Evolutionary conservation across 1,140 invertebrate species (phyloP), one percentile per base, ranked within the genome.

Genomic region (Brachionus rotundiformis): DNA sequence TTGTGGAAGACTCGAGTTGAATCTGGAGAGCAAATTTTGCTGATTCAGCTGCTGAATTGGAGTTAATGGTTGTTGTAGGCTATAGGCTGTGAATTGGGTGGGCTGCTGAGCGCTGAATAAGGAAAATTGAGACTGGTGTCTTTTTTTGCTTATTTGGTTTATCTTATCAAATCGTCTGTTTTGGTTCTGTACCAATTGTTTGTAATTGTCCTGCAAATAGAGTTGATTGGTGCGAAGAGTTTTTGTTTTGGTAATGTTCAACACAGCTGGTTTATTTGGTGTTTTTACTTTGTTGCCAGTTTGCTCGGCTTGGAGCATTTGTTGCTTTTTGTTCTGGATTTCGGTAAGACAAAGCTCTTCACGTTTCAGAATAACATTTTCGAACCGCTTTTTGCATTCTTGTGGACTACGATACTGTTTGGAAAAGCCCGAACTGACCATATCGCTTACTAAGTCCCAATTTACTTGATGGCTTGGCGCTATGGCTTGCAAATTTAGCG

Each of bases 361-460:
- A 54, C 94, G 87, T 0, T 93, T 93, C 33, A 94, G 90, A 83
- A 96, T 92, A 2, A 93, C 91, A 27, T 89, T 90, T 84, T 95
- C 93, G 81, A 90, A 92, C 83, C 95, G 91, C 85, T 91, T 91
- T 79, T 92, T 91, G 85, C 95, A 96, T 84, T 95, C 93, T 84
- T 95, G 93, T 4, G 94, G 91, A n/a, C 94, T 94, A 39, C 94
- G 90, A 85, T 94, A 94, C 8, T 91, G 92, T 79, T 92, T 90
- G 23, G 93, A 93, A 31, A 84, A 84, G 0, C 91, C 91, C 1
- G 31, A 59, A 86, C 94, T 96, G 0, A 98, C 94, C 83, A 94
- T 90, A 85, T 98, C 95, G n/a, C 94, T 91, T 0, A 94, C 93
- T 82, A 97, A 90, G 86, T 98, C 95, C 95, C 95, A 98, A 88